These are phyloP conservation scores for Antheraea yamamai DNA, from an alignment of 2,888 invertebrate species.

Conservation along the genomic window DNA sequence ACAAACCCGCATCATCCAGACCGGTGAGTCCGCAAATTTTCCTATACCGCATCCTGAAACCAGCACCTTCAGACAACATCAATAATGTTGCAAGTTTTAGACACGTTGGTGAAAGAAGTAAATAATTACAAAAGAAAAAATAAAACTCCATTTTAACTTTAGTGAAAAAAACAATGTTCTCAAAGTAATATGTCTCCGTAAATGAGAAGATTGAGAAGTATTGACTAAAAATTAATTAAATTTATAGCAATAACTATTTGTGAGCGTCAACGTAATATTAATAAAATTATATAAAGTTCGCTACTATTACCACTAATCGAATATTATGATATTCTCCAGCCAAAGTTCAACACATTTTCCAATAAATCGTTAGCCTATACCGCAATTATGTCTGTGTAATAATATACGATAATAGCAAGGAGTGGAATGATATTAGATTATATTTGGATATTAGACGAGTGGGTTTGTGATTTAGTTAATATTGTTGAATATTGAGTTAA, in stretches of 20 bases:
- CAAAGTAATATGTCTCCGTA: too few relatives aligned
- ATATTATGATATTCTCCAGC: not conserved
- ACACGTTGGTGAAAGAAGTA: not conserved
- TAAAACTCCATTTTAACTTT: too few relatives aligned
- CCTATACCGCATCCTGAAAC: too few relatives aligned
- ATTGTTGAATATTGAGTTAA: not conserved
- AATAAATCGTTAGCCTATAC: slow-evolving; percentile 11
- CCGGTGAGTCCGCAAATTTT: too few relatives aligned
- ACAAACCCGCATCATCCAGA: too few relatives aligned
- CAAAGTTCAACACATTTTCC: slow-evolving; percentile 9
- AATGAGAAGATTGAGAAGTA: too few relatives aligned
- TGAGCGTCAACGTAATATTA: not conserved
- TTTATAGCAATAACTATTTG: not conserved
- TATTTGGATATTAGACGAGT: not conserved
- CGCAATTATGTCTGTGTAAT: slow-evolving; percentile 11
- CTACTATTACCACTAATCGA: not conserved
- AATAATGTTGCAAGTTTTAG: too few relatives aligned
- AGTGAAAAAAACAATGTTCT: too few relatives aligned
- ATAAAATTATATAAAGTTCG: not conserved
- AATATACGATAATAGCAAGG: not conserved
- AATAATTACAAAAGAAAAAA: not conserved
- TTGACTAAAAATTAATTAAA: not conserved
- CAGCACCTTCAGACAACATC: too few relatives aligned
- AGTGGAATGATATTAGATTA: not conserved
- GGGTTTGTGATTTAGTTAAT: not conserved